Conservation (phyloP, 1,140 invertebrate genomes). For the Bombus difficillimus region DNA sequence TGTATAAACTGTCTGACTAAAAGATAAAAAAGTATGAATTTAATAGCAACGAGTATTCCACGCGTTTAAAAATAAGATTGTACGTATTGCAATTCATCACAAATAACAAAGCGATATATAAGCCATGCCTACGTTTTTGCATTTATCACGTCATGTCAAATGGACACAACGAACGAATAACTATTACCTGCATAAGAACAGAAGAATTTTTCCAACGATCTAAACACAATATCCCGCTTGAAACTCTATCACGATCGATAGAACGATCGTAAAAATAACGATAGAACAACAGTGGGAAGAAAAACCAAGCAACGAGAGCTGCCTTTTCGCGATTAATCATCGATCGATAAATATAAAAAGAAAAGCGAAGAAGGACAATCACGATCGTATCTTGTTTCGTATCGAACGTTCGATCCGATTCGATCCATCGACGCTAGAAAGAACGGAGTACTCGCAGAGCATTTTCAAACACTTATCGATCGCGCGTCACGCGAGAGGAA, state of each 20-base stretch:
- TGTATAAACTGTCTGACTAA: too few species aligned
- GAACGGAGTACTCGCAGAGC: background rate
- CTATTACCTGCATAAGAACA: too few species aligned
- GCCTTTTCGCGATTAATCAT: background rate
- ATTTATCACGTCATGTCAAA: background rate
- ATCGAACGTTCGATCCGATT: too few species aligned
- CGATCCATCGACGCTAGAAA: background rate
- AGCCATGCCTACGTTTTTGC: background rate
- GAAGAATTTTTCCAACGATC: background rate
- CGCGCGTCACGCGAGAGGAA: background rate
- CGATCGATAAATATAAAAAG: background rate
- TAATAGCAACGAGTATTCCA: too few species aligned
- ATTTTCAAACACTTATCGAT: constrained; percentile 14
- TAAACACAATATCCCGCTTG: background rate
- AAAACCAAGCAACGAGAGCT: too few species aligned
- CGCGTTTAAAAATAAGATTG: too few species aligned
- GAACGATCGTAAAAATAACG: background rate
- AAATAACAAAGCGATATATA: too few species aligned
- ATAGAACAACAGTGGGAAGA: background rate
- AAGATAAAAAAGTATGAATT: too few species aligned
- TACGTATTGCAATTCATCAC: too few species aligned
- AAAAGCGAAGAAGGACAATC: background rate
- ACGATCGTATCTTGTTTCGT: background rate
- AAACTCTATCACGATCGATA: background rate
- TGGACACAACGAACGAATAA: background rate